Conservation (phyloP, 2,888 invertebrate genomes). For the Mayetiola destructor region DNA sequence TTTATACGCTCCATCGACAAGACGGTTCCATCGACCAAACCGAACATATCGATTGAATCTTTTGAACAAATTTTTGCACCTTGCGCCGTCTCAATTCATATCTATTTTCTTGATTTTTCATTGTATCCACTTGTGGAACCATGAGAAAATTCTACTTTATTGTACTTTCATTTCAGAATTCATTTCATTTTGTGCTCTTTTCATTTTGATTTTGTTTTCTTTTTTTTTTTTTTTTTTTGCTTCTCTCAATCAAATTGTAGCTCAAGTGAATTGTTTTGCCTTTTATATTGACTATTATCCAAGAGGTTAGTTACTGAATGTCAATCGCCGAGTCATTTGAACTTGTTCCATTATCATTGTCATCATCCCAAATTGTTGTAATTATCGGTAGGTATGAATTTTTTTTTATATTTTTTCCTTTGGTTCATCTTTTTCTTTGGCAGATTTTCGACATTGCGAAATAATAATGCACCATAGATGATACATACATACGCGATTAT, state of each 20-base stretch:
- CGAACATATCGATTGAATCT: no score
- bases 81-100: neutral
- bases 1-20: neutral
- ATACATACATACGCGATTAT: no score
- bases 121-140: neutral
- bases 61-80: conserved; percentile 6
- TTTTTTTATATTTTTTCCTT: no score
- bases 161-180: neutral
- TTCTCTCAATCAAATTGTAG: no score
- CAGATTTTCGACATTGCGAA: no score
- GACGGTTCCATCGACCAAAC: neutral
- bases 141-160: neutral
- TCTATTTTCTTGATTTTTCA: neutral
- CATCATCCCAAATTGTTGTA: neutral
- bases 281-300: no score
- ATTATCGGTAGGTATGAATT: conserved; percentile 6
- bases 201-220: no score
- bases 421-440: no score
- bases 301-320: neutral
- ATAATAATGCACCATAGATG: no score
- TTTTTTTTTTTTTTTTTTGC: no score
- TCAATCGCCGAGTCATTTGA: neutral
- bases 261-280: no score
- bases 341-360: conserved; percentile 9
- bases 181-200: no score